Evolutionary conservation across 2,797 vertebrate genomes (phyloP), one percentile per base, ranked within the genome.

Genomic region (Heterohyrax brucei): DNA sequence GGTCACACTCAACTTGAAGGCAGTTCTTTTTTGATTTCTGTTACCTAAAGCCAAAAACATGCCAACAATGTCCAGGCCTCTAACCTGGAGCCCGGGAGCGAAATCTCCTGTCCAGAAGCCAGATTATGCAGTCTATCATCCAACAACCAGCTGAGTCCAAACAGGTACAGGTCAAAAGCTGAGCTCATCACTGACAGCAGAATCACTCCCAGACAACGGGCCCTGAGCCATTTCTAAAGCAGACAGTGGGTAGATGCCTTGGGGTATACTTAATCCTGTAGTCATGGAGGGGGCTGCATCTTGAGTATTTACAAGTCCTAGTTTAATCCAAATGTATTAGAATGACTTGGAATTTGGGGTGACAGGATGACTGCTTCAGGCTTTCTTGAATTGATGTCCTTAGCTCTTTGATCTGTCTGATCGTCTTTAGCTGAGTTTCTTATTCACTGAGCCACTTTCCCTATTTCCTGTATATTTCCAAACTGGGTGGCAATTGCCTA

Each of bases 91-190:
- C 75, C 61, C 48, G 53, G 79, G 30, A 88, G 26, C 66, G 81
- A 78, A 64, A 24, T 22, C 33, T 12, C 91, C 87, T 89, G 66
- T 81, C 48, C 59, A 81, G 87, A 85, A 95, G 84, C 77, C 84
- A 89, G 56, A 75, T 59, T 18, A 18, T 0, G 1, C 14, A n/a
- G 61, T 93, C 73, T 72, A 48, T 84, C 94, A 85, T 84, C 82
- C 30, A 21, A 68, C 72, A 50, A 76, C 48, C 44, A 39, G 59
- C 92, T 96, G 93, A 62, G 84, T 46, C 73, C 92, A 93, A 59
- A 59, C 73, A 95, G 85, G 56, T 64, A 62, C 59, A 94, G 59
- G 50, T 93, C 92, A 87, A 87, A 94, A 33, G 21, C n/a, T 95
- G 97, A 96, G 89, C 19, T 91, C 95, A 89, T 77, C 0, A 0